Conservation (phyloP, 2,113 vertebrate species). For the Rhagologus leucostigma region DNA sequence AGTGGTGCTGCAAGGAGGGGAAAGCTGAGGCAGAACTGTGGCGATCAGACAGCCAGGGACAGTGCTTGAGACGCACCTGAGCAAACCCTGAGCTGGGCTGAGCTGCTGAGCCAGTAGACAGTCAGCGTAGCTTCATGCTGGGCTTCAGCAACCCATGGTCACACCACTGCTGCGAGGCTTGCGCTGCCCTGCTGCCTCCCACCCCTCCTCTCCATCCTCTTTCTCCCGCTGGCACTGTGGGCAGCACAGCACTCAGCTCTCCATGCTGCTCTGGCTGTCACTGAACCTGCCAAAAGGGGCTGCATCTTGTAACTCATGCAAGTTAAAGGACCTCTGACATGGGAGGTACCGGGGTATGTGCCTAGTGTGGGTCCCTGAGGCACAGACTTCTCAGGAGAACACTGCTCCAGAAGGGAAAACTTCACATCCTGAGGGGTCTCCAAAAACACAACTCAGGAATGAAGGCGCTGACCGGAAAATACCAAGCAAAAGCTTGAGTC, state of each 20-base stretch:
- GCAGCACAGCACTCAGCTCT: background rate
- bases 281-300: background rate
- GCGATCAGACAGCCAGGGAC: background rate
- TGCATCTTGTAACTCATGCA: background rate
- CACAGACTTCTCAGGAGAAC: background rate
- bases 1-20: background rate
- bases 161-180: background rate
- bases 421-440: background rate
- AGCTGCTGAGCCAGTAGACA: background rate
- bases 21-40: background rate
- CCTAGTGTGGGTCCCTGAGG: background rate
- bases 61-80: background rate
- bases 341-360: rapidly evolving
- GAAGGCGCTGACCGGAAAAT: background rate
- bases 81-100: background rate
- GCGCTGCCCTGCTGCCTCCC: background rate
- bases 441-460: background rate
- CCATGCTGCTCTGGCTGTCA: background rate
- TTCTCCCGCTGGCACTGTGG: rapidly evolving
- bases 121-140: rapidly evolving
- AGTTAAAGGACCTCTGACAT: background rate
- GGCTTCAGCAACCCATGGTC: background rate
- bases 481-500: background rate
- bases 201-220: background rate
- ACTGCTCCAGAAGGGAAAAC: background rate